phyloP scores from a whole-genome alignment of 2,797 vertebrate species.

The Lindbergichthys nudifrons region DNA sequence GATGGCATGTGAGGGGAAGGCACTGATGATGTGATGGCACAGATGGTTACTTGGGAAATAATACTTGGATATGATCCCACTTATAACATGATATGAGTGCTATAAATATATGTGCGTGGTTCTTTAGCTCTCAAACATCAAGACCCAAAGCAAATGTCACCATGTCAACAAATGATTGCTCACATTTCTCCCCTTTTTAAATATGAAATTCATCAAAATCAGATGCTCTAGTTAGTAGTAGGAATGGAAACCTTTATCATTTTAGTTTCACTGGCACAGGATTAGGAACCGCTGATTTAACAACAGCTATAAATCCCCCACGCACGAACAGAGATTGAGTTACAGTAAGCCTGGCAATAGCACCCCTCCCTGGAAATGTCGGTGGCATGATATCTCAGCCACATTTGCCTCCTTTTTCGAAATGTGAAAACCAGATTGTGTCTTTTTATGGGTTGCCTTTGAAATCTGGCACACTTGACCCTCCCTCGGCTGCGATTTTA shows the following conservation, averaged over 20 bases:
- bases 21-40: slow-evolving; percentile 12
- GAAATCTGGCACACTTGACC: slow-evolving; percentile 77
- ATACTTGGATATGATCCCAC: not conserved
- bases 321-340: slow-evolving; percentile 47
- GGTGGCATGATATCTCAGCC: slow-evolving; percentile 57
- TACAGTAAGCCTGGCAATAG: slow-evolving; percentile 51
- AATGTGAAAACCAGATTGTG: slow-evolving; percentile 79
- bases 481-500: slow-evolving; percentile 73
- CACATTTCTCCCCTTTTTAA: not conserved
- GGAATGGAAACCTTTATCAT: slow-evolving; percentile 26
- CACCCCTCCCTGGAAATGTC: slow-evolving; percentile 44
- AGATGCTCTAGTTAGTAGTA: not conserved
- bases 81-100: not conserved
- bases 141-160: slow-evolving; percentile 13
- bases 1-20: slow-evolving; percentile 12
- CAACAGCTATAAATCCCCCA: slow-evolving; percentile 49
- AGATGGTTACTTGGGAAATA: slow-evolving; percentile 24
- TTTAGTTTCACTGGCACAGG: slow-evolving; percentile 21
- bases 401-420: slow-evolving; percentile 58
- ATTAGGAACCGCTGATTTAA: slow-evolving; percentile 55
- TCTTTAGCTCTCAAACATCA: not conserved
- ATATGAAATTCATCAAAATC: slow-evolving; percentile 18
- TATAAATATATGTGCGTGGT: not conserved
- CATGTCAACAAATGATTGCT: slow-evolving; percentile 8
- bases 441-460: slow-evolving; percentile 78